A percentile compares a stretch with the other conserved stretches of the same genome.
Conservation (phyloP, 2,888 invertebrate species). For the Calameuta pallipes region DNA sequence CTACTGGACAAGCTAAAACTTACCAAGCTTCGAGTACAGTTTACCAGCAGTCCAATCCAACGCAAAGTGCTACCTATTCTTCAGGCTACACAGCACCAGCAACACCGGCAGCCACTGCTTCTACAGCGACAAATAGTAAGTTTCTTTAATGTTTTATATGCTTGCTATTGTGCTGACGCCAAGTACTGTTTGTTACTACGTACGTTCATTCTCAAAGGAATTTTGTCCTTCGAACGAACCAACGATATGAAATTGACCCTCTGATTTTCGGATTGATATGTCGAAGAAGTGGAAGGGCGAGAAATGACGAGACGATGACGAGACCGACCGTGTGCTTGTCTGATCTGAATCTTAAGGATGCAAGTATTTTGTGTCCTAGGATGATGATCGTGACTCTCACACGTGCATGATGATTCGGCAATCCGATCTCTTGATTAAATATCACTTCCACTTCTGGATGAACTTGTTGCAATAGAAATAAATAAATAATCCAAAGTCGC, state of each 20-base stretch:
- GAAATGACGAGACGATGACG: slow-evolving; percentile 24
- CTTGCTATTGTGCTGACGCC: too few species aligned
- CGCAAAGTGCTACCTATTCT: slow-evolving; percentile 61
- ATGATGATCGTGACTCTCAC: slow-evolving; percentile 8
- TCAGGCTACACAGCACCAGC: slow-evolving; percentile 63
- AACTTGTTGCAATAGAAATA: too few species aligned
- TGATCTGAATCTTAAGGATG: slow-evolving; percentile 3
- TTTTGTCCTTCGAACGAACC: slow-evolving; percentile 19
- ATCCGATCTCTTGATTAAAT: slow-evolving; percentile 18
- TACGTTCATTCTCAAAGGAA: neutral
- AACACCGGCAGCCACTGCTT: slow-evolving; percentile 61
- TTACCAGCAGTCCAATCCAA: slow-evolving; percentile 62
- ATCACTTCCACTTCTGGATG: too few species aligned
- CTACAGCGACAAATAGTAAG: slow-evolving; percentile 63
- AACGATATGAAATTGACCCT: slow-evolving; percentile 58
- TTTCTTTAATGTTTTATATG: slow-evolving; percentile 24
- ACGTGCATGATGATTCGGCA: slow-evolving; percentile 19
- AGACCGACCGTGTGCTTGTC: slow-evolving; percentile 17
- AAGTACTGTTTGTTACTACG: too few species aligned
- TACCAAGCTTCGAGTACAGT: slow-evolving; percentile 63
- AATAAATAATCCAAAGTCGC: too few species aligned
- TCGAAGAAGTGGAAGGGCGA: slow-evolving; percentile 17
- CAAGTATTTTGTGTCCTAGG: slow-evolving; percentile 17
- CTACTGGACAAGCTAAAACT: slow-evolving; percentile 67
- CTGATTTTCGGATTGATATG: slow-evolving; percentile 30